These are phyloP conservation scores for Copsychus sechellarum DNA, from an alignment of 2,113 vertebrate genomes.

Conservation along the genomic window DNA sequence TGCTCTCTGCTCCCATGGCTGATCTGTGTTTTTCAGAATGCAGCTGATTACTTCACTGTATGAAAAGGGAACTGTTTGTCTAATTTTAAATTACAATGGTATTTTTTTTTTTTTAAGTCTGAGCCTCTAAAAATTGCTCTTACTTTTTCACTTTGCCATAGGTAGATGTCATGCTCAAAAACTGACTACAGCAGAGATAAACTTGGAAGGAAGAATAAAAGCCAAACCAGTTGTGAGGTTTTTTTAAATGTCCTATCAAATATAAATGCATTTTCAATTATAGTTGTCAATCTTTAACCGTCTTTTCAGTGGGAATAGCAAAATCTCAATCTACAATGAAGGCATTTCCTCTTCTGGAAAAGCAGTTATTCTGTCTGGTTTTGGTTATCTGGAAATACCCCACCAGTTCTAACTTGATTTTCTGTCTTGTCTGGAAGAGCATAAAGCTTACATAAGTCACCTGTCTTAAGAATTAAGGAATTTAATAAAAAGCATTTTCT, in stretches of 20 bases:
- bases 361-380: background rate
- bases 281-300: background rate
- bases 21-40: constrained; percentile 15
- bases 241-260: background rate
- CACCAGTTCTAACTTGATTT: background rate
- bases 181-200: background rate
- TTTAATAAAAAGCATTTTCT: background rate
- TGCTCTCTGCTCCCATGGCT: background rate
- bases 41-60: constrained; percentile 1
- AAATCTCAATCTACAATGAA: background rate
- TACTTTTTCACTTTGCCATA: background rate
- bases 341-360: background rate
- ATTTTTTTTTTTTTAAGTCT: background rate
- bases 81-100: constrained; percentile 35
- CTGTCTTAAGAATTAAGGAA: background rate
- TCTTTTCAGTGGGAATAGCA: background rate
- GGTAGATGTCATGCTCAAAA: background rate
- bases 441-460: background rate
- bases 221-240: background rate
- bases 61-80: background rate
- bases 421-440: background rate
- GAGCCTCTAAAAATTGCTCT: background rate
- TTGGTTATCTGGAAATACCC: background rate
- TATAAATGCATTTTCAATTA: background rate
- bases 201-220: background rate